Percentiles rank a stretch among this genome's conserved stretches.
phyloP scores from a whole-genome alignment of 2,888 invertebrate genomes.

The Lagria hirta region DNA sequence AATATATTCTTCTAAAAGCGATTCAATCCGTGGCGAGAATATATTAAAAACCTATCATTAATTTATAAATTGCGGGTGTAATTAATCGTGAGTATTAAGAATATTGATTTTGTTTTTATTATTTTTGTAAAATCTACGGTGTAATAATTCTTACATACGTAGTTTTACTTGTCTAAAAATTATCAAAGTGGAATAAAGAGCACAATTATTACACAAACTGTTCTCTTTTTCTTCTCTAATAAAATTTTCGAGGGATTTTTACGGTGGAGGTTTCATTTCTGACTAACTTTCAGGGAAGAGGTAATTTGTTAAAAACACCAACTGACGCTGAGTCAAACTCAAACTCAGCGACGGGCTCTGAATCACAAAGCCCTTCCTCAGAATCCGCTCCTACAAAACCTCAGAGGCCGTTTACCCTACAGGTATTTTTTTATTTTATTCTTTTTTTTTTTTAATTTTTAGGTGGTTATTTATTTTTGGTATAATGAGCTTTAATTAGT shows the following conservation, averaged over 20 bases:
- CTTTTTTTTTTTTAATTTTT: slow-evolving; percentile 25
- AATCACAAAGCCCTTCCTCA: slow-evolving; percentile 47
- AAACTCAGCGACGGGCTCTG: slow-evolving; percentile 48
- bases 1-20: no score
- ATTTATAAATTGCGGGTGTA: no score
- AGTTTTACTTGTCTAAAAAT: not conserved
- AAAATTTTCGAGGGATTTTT: slow-evolving; percentile 9
- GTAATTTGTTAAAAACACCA: slow-evolving; percentile 53
- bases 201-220: slow-evolving; percentile 9
- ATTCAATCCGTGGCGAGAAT: no score
- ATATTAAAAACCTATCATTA: no score
- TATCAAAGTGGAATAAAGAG: not conserved
- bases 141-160: no score
- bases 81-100: no score
- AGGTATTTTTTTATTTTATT: slow-evolving; percentile 53
- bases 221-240: slow-evolving; percentile 6
- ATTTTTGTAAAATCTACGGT: no score
- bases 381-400: slow-evolving; percentile 55
- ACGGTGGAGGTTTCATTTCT: slow-evolving; percentile 37
- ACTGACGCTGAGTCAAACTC: slow-evolving; percentile 45
- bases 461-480: no score
- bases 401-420: slow-evolving; percentile 62
- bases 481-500: slow-evolving; percentile 22
- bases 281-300: slow-evolving; percentile 56
- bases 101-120: no score